phyloP scores from a whole-genome alignment of 2,113 vertebrate species.

The Etia nguti region DNA sequence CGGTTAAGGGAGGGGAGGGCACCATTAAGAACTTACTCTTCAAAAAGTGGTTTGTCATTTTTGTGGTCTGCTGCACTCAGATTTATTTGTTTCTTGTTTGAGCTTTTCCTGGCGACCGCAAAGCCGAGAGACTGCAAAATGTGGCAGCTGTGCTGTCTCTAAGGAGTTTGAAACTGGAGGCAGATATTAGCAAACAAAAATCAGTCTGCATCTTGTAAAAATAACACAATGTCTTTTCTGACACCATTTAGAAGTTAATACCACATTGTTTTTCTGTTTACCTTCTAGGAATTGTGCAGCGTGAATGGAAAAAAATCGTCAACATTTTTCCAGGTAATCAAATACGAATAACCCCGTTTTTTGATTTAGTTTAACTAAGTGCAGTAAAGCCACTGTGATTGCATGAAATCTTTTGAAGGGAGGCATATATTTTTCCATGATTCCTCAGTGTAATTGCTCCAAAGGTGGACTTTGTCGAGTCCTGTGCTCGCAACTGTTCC shows the following conservation, averaged over 20 bases:
- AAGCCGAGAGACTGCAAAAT: neutral
- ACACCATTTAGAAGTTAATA: neutral
- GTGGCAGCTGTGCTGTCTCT: neutral
- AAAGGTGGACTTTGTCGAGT: constrained; percentile 30
- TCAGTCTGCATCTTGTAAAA: neutral
- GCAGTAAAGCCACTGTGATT: constrained; percentile 60
- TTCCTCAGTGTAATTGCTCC: constrained; percentile 10
- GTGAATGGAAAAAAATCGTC: constrained; percentile 48
- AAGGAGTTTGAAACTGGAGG: neutral
- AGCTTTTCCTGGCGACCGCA: constrained; percentile 3
- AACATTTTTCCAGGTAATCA: constrained; percentile 44
- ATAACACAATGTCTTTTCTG: neutral
- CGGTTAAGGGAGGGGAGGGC: neutral
- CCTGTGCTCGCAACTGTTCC: constrained; percentile 2
- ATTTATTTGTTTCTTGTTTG: constrained; percentile 48
- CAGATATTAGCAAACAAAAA: neutral
- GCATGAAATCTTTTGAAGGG: constrained; percentile 38
- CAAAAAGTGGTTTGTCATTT: constrained; percentile 45
- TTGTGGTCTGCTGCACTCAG: constrained; percentile 31
- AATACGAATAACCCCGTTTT: constrained; percentile 53
- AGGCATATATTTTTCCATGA: constrained; percentile 52
- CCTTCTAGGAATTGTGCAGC: neutral
- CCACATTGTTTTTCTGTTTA: neutral
- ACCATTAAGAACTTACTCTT: neutral
- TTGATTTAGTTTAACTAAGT: constrained; percentile 55